Base-by-base conservation (phyloP, 23 tunicate species). In the Trididemnum nubilum region DNA sequence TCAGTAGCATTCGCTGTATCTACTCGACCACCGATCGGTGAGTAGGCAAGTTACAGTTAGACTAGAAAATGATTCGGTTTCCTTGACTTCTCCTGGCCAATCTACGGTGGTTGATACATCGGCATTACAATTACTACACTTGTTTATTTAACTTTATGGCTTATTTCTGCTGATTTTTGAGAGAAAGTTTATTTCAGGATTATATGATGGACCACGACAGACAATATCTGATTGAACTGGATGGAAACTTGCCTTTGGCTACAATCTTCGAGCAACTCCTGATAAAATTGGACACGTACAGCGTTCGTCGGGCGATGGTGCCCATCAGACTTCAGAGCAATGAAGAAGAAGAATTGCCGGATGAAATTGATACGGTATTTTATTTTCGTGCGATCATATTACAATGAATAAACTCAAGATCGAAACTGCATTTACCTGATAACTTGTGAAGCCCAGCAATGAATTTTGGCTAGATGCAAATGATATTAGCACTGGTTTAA, bases 321-420 rank as follows among this genome's bases (percentile, higher is more conserved):
- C 97, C 97, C 22, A 80, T 76, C 2, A 51, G 92, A 19, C 71
- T 92, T 83, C 88, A 83, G 35, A 82, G 73, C 25, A 65, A 87
- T 5, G 97, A 91, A 44, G 97, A 86, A 57, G 97, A 91, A 33
- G 90, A 87, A 35, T 37, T 87, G 25, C 89, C 92, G 1, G 97
- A 92, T 72, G 97, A 92, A 49, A 87, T 87, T 80, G 97, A 92
- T 15, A 87, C 97, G 36, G 97, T 91, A 64, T 33, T 84, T 44
- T 9, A 44, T 44, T 15, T 15, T 44, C n/a, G n/a, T n/a, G n/a
- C n/a, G n/a, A 58, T 65, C 26, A n/a, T 23, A 27, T 58, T 33
- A 9, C 71, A n/a, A n/a, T n/a, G n/a, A n/a, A n/a, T n/a, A n/a
- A n/a, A n/a, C n/a, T n/a, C n/a, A 21, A 18, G 21, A 51, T 51